Evolutionary conservation across 2,113 vertebrate genomes (phyloP).

Genomic region (Corydoras sp.): DNA sequence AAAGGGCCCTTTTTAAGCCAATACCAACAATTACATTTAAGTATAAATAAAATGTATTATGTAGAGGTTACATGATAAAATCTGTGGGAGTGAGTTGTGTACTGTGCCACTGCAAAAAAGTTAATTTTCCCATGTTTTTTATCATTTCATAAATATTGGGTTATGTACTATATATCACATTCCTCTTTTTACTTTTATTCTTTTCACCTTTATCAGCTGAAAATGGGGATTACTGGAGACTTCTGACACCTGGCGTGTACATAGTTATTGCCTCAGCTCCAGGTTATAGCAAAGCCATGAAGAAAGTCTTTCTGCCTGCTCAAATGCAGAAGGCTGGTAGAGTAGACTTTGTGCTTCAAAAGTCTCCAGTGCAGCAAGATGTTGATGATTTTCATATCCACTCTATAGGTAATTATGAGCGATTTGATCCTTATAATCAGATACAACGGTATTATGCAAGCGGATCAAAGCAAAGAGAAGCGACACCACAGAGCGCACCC

Average conservation of each 20-base stretch:
- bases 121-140: too few species aligned
- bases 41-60: too few species aligned
- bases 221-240: conserved; percentile 87
- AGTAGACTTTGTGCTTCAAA: conserved; percentile 79
- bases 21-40: too few species aligned
- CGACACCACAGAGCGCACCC: conserved; percentile 42
- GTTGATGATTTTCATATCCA: conserved; percentile 39
- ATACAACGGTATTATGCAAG: conserved; percentile 59
- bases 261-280: conserved; percentile 74
- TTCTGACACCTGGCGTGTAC: conserved; percentile 75
- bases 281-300: conserved; percentile 73
- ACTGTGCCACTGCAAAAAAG: too few species aligned
- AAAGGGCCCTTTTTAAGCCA: too few species aligned
- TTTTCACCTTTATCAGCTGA: conserved; percentile 62
- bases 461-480: conserved; percentile 34
- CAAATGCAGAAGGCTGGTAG: conserved; percentile 74
- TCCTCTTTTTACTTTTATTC: not conserved
- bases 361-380: conserved; percentile 40
- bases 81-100: too few species aligned
- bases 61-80: too few species aligned
- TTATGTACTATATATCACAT: not conserved
- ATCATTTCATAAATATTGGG: not conserved
- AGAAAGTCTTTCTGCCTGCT: conserved; percentile 76
- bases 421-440: conserved; percentile 65
- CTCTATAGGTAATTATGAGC: conserved; percentile 46